Base-by-base conservation (phyloP, 2,797 vertebrate species). In the Lepus townsendii region DNA sequence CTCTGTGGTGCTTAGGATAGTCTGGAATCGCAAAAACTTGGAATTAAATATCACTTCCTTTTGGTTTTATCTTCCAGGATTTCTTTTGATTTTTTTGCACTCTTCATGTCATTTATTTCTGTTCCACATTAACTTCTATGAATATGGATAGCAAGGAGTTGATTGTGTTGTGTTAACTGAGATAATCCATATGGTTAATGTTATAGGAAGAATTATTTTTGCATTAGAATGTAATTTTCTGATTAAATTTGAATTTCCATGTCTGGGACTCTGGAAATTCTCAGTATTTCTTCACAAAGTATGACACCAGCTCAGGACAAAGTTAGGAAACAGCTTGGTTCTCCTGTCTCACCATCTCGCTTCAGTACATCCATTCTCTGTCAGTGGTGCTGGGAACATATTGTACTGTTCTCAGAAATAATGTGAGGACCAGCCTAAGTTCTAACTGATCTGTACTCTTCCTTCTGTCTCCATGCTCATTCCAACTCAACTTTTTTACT, bases 211-310 rank as follows among this genome's bases (percentile, higher is more conserved):
- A 92, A 66, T 38, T 12, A 27, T n/a, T 66, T 91, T 73, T 86
- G 5, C 3, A 47, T 30, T 83, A 6, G 19, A 69, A 47, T 60
- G 13, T 42, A 87, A 72, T 85, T 95, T 85, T 94, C 52, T 89
- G 47, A 54, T 83, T 90, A 69, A 78, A 57, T 92, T 84, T 83
- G 30, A 83, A 91, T 78, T 75, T 47, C 27, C 12, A 3, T 66
- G 2, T 72, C 30, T 76, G 22, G 3, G 27, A 16, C 68, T 38
- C 54, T 87, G 52, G 35, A n/a, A 72, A 47, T 57, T 72, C 65
- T 77, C 54, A n/a, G 16, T 60, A 27, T 90, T 90, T 92, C 2
- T 14, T 47, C n/a, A 47, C 2, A 90, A 60, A 85, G 35, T 54
- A 26, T 77, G 72, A 80, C 63, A 69, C 66, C 42, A 54, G 54